These are phyloP conservation scores for Xylota segnis DNA, from an alignment of 2,888 invertebrate genomes.

Conservation along the genomic window DNA sequence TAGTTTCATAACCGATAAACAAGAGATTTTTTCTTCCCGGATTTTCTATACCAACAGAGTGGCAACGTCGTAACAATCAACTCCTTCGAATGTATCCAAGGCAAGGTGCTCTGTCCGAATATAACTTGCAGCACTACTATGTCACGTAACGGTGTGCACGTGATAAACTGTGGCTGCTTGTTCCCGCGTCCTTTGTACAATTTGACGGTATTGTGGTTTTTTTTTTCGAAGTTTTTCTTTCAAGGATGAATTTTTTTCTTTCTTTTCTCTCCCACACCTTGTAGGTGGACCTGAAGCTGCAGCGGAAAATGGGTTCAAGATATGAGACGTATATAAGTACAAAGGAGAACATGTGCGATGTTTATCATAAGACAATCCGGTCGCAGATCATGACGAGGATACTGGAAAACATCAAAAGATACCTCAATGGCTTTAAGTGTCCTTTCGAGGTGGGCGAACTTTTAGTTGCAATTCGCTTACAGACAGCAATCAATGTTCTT, in stretches of 20 bases:
- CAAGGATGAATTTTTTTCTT: neutral
- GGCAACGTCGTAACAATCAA: constrained; percentile 37
- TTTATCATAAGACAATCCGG: neutral
- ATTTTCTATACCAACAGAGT: constrained; percentile 16
- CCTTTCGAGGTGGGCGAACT: constrained; percentile 30
- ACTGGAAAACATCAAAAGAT: constrained; percentile 15
- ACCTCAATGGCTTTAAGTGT: constrained; percentile 34
- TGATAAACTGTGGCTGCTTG: constrained; percentile 53
- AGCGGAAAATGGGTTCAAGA: constrained; percentile 2
- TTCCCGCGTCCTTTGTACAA: constrained; percentile 39
- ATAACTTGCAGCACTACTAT: constrained; percentile 25
- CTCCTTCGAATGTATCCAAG: constrained; percentile 34
- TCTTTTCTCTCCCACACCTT: too few relatives aligned
- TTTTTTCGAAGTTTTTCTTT: neutral
- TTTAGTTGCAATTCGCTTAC: neutral
- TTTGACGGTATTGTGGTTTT: constrained; percentile 22
- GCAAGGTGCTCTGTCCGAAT: constrained; percentile 38
- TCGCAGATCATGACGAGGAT: constrained; percentile 29
- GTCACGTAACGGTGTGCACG: constrained; percentile 35
- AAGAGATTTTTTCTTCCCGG: constrained; percentile 20
- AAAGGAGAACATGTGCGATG: constrained; percentile 20
- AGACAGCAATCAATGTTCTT: neutral
- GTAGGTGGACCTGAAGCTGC: constrained; percentile 21
- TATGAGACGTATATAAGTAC: constrained; percentile 28
- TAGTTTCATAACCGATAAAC: constrained; percentile 42